Percentiles rank a stretch among this genome's conserved stretches.
phyloP scores from a whole-genome alignment of 1,140 invertebrate species.

The Goniozus legneri region DNA sequence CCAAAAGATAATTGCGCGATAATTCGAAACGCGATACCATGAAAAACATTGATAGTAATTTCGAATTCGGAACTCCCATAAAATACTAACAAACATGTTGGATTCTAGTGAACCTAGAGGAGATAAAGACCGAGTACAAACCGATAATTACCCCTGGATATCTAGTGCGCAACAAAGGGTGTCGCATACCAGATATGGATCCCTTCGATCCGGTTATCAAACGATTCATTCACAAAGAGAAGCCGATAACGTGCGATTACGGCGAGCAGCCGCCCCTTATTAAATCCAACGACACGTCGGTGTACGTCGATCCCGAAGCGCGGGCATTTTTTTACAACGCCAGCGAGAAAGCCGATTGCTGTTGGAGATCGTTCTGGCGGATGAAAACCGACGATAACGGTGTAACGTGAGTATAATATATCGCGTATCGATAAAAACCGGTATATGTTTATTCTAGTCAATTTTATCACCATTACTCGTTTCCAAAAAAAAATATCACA shows the following conservation, averaged over 20 bases:
- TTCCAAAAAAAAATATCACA: too few species aligned
- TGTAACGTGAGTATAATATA: slow-evolving; percentile 37
- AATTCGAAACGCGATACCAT: not conserved
- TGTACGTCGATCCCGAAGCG: slow-evolving; percentile 53
- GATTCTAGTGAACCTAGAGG: slow-evolving; percentile 15
- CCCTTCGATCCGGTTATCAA: slow-evolving; percentile 63
- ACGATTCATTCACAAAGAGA: slow-evolving; percentile 46
- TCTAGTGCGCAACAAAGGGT: slow-evolving; percentile 70
- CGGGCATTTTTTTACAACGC: slow-evolving; percentile 54
- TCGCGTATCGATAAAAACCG: not conserved
- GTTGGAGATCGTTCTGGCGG: slow-evolving; percentile 63
- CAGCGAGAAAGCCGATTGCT: slow-evolving; percentile 50
- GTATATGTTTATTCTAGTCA: not conserved
- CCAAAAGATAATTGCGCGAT: not conserved
- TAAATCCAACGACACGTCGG: slow-evolving; percentile 62
- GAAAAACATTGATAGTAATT: not conserved
- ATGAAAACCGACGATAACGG: slow-evolving; percentile 46
- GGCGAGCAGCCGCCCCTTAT: slow-evolving; percentile 57
- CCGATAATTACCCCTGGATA: slow-evolving; percentile 38
- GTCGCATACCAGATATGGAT: slow-evolving; percentile 74
- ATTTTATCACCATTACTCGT: too few species aligned
- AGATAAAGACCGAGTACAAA: slow-evolving; percentile 8
- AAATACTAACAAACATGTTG: too few species aligned
- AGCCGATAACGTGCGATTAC: slow-evolving; percentile 47
- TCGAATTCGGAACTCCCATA: too few species aligned